phyloP scores from a whole-genome alignment of 1,140 invertebrate species.

The Aphis craccivora region DNA sequence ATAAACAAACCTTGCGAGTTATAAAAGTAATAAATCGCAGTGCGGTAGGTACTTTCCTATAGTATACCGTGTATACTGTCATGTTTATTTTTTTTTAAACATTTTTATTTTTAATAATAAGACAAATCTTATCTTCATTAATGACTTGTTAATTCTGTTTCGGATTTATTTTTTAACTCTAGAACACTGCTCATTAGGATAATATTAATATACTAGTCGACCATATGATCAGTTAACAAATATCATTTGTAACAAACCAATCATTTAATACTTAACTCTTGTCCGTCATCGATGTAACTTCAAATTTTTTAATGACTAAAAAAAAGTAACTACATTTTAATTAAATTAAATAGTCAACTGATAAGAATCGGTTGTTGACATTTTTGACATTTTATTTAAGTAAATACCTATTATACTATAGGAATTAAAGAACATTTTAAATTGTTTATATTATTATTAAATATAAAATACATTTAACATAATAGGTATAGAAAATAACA shows the following conservation, averaged over 20 bases:
- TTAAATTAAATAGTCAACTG: neutral
- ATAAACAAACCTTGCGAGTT: slow-evolving; percentile 15
- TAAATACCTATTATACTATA: neutral
- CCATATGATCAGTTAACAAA: neutral
- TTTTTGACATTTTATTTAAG: neutral
- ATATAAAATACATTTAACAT: neutral
- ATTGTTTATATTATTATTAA: neutral
- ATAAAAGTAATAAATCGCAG: neutral
- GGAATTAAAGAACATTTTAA: neutral
- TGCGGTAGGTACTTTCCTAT: neutral
- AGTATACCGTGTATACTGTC: neutral
- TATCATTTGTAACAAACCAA: too few relatives aligned
- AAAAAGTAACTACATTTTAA: neutral
- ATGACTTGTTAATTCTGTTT: neutral
- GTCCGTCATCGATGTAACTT: neutral
- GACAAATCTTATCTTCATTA: neutral
- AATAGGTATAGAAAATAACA: too few relatives aligned
- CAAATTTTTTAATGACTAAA: neutral
- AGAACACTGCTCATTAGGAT: neutral
- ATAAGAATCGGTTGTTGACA: neutral
- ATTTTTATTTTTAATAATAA: neutral
- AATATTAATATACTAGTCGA: neutral
- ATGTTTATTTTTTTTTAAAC: neutral
- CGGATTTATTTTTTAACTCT: neutral
- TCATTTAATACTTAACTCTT: neutral